These are phyloP conservation scores for Ctenochaetus hawaiiensis DNA, from an alignment of 2,797 vertebrate species.

Conservation along the genomic window DNA sequence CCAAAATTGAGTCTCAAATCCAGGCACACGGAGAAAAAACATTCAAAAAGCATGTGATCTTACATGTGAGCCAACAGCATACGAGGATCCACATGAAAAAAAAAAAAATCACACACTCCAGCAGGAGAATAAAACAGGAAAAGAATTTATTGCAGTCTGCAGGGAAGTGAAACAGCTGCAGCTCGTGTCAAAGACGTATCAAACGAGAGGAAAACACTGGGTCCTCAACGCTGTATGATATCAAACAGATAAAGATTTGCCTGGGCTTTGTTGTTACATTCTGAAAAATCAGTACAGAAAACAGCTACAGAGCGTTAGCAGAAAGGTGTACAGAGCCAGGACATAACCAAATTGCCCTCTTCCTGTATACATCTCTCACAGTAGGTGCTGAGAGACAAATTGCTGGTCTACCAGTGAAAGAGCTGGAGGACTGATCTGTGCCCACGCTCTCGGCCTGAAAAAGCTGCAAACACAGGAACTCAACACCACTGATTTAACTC, in stretches of 20 bases:
- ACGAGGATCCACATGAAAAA: slow-evolving; percentile 12
- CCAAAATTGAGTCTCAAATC: slow-evolving; percentile 27
- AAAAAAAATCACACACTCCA: not conserved
- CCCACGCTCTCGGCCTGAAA: slow-evolving; percentile 53
- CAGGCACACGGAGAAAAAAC: slow-evolving; percentile 12
- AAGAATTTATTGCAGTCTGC: slow-evolving; percentile 22
- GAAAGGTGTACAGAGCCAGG: slow-evolving; percentile 43
- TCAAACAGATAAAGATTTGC: slow-evolving; percentile 16
- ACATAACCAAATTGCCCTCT: slow-evolving; percentile 66
- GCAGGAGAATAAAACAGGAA: slow-evolving; percentile 12
- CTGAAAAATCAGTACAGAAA: slow-evolving; percentile 4
- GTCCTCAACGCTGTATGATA: slow-evolving; percentile 4
- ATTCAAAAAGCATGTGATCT: slow-evolving; percentile 23
- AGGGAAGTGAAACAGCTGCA: slow-evolving; percentile 21
- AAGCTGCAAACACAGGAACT: slow-evolving; percentile 47
- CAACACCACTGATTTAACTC: slow-evolving; percentile 19
- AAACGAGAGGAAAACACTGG: slow-evolving; percentile 6
- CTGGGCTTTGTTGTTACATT: slow-evolving; percentile 38
- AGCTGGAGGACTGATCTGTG: slow-evolving; percentile 46
- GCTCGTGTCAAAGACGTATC: slow-evolving; percentile 3
- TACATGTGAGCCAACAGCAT: not conserved
- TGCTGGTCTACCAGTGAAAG: slow-evolving; percentile 30
- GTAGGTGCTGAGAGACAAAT: slow-evolving; percentile 63
- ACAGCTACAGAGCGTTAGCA: slow-evolving; percentile 28
- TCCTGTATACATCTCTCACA: slow-evolving; percentile 49